Percentiles rank a stretch among this genome's conserved stretches.
These are phyloP conservation scores for Gopherus evgoodei DNA, from an alignment of 2,113 vertebrate genomes.

Conservation along the genomic window DNA sequence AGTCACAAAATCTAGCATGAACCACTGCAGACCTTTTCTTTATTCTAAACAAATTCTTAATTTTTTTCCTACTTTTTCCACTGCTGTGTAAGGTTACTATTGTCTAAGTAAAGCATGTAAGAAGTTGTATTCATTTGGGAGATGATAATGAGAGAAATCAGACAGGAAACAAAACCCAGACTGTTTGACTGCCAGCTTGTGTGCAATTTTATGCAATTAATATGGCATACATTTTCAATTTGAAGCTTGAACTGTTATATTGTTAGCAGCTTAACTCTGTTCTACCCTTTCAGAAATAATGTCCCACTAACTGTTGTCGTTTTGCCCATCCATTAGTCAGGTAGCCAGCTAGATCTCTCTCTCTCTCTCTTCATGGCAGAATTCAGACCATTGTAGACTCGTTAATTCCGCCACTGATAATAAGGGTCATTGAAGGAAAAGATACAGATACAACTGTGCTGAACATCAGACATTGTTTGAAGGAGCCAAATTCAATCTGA, in stretches of 20 bases:
- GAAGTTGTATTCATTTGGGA: conserved; percentile 43
- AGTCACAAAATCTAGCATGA: conserved; percentile 15
- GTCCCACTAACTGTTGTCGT: conserved; percentile 41
- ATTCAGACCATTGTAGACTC: conserved; percentile 61
- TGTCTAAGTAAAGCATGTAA: conserved; percentile 20
- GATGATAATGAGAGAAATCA: conserved; percentile 66
- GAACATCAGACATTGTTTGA: conserved; percentile 77
- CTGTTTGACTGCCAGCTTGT: conserved; percentile 67
- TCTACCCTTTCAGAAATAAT: conserved; percentile 46
- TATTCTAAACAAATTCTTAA: background rate
- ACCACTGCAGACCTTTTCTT: conserved; percentile 29
- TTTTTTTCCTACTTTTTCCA: conserved; percentile 45
- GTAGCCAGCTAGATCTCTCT: conserved; percentile 19
- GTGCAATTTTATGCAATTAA: conserved; percentile 72
- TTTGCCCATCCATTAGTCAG: conserved; percentile 16
- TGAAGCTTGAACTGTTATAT: conserved; percentile 62
- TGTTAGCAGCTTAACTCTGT: conserved; percentile 49
- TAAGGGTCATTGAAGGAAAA: conserved; percentile 73
- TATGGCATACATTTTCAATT: conserved; percentile 62
- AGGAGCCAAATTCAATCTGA: conserved; percentile 74
- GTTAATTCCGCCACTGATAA: conserved; percentile 76
- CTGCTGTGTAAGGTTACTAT: conserved; percentile 22
- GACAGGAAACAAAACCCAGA: conserved; percentile 60
- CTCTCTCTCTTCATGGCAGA: conserved; percentile 31
- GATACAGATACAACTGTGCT: conserved; percentile 70